Evolutionary conservation across 2,113 vertebrate species (phyloP), one percentile per base, ranked within the genome.

Genomic region (Solea senegalensis): DNA sequence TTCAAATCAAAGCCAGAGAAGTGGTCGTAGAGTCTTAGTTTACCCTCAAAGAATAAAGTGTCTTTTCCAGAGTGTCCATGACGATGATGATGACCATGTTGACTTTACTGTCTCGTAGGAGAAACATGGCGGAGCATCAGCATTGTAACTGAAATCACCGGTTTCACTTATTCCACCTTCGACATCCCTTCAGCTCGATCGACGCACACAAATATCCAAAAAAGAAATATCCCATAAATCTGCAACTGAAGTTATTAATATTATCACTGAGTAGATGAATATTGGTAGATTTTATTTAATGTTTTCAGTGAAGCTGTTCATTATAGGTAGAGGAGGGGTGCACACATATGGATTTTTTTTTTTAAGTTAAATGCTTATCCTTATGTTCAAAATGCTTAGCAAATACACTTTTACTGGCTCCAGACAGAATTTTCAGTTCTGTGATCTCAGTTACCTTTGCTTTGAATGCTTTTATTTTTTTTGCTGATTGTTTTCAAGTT

Each of bases 41-140:
- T 21, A 1, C 21, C 21, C 21, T 21, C 21, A 21, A 21, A 21
- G 21, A 21, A 21, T 21, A 21, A 21, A 14, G 11, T 11, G n/a
- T 21, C 13, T 54, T 46, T 52, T 14, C 39, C 14, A n/a, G 9
- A 27, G 11, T 14, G 43, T 45, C 1, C 1, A 9, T 43, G 5
- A 40, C 39, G 8, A 45, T 45, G 9, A 53, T 46, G 2, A 40
- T 43, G 8, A 21, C 7, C 7, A 0, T 56, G 57, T 28, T 49
- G 10, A 9, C 16, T 27, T 80, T 1, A 80, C 41, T 85, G 15
- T 88, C 15, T 86, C 89, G 39, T 76, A 93, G 92, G 90, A 55
- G 27, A 88, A 84, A 70, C 82, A 62, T 14, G 68, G 78, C 1
- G 91, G 90, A 70, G 84, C 88, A 55, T 90, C 90, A 52, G 76